Percentiles rank a stretch among this genome's conserved stretches.
phyloP scores from a whole-genome alignment of 2,113 vertebrate species.

The Laterallus jamaicensis region DNA sequence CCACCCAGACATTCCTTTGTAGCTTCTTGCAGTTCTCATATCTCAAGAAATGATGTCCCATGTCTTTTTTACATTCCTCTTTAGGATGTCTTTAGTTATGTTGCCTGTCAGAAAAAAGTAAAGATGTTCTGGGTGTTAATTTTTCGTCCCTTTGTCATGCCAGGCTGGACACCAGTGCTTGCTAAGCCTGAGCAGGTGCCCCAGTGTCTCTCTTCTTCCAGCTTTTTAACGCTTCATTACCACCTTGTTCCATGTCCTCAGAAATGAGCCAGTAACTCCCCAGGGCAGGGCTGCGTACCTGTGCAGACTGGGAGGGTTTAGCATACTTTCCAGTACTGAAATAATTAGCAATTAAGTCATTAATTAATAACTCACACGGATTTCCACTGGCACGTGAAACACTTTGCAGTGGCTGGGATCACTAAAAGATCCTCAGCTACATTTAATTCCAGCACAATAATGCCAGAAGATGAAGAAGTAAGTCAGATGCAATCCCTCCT shows the following conservation, averaged over 20 bases:
- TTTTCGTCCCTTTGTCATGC: neutral
- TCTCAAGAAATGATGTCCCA: neutral
- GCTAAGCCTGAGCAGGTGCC: neutral
- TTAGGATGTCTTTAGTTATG: neutral
- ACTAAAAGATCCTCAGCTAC: neutral
- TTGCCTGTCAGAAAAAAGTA: neutral
- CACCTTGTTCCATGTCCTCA: neutral
- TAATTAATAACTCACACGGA: conserved; percentile 13
- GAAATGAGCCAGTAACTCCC: conserved; percentile 1
- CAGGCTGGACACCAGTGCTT: neutral
- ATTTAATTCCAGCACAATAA: neutral
- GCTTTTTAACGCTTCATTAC: neutral
- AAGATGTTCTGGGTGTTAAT: neutral
- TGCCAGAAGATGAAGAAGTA: neutral
- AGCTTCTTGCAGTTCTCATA: neutral
- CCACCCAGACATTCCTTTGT: neutral
- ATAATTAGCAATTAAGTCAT: conserved; percentile 38
- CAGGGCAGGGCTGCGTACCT: conserved; percentile 30
- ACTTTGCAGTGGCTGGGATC: neutral
- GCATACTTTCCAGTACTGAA: conserved; percentile 20
- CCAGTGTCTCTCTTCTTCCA: neutral
- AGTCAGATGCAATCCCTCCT: neutral
- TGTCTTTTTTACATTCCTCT: neutral
- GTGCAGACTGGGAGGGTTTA: neutral
- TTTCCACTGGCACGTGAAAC: neutral